Percentiles rank a stretch among this genome's conserved stretches.
Conservation (phyloP, 2,113 vertebrate genomes). For the Corythornis cristatus region DNA sequence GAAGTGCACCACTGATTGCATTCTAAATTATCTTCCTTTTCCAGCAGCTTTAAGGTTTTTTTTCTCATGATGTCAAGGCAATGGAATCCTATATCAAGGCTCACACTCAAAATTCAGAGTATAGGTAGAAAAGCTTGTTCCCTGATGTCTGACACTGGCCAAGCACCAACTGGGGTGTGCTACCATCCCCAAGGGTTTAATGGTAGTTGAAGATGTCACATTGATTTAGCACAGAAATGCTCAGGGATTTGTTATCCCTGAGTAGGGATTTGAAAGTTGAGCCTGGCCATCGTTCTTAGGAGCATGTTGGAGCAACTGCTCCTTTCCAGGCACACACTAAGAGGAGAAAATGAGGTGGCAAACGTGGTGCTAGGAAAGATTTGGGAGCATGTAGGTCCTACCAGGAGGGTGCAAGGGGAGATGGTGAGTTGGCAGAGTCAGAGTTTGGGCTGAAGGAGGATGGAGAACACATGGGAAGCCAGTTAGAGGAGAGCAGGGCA, state of each 20-base stretch:
- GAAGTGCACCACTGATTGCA: neutral
- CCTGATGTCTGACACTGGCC: neutral
- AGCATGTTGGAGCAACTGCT: neutral
- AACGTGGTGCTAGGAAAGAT: neutral
- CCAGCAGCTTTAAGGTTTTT: neutral
- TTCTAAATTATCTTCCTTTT: neutral
- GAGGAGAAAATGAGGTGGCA: neutral
- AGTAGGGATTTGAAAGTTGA: neutral
- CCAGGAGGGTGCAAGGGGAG: neutral
- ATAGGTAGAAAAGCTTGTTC: neutral
- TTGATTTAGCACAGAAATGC: neutral
- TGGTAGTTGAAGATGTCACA: neutral
- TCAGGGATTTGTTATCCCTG: neutral
- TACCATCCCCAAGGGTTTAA: neutral
- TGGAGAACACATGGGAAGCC: neutral
- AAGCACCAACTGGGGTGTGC: neutral
- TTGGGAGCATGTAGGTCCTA: neutral
- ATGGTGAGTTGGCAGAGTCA: neutral
- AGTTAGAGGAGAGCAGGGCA: neutral
- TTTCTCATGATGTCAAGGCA: neutral
- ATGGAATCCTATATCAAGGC: neutral
- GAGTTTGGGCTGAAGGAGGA: neutral
- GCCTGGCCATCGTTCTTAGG: neutral
- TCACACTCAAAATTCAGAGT: neutral
- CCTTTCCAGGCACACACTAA: accelerated